These are phyloP conservation scores for Spodoptera littoralis DNA, from an alignment of 2,888 invertebrate genomes.

Conservation along the genomic window DNA sequence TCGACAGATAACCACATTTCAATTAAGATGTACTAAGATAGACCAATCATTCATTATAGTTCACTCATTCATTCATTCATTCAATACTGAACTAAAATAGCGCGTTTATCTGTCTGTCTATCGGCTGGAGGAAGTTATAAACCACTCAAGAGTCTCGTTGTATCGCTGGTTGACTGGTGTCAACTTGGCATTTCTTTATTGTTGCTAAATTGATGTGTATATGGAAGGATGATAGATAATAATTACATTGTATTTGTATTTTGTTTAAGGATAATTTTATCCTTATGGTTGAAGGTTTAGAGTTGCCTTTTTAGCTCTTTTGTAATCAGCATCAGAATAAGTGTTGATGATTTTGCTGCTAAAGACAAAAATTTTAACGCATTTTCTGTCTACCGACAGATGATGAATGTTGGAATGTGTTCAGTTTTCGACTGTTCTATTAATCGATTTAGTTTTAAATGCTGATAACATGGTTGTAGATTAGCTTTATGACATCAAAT, in stretches of 20 bases:
- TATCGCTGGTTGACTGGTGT: constrained; percentile 75
- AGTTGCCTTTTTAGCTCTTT: too few species aligned
- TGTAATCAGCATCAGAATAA: too few species aligned
- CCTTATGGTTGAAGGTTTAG: too few species aligned
- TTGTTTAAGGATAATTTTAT: too few species aligned
- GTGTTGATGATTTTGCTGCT: too few species aligned
- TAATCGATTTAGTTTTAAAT: too few species aligned
- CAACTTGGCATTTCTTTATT: constrained; percentile 71
- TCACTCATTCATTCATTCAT: constrained; percentile 73
- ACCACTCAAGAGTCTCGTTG: constrained; percentile 72
- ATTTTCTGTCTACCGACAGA: too few species aligned
- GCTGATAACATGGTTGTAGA: too few species aligned
- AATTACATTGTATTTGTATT: constrained; percentile 22
- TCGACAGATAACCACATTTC: constrained; percentile 31
- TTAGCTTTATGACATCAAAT: too few species aligned
- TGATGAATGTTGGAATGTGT: too few species aligned
- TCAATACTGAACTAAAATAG: constrained; percentile 69
- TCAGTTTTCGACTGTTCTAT: too few species aligned
- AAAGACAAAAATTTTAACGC: not conserved
- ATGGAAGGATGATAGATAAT: constrained; percentile 40
- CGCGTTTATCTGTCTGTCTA: constrained; percentile 72
- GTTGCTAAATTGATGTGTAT: constrained; percentile 49
- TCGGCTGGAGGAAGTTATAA: constrained; percentile 81
- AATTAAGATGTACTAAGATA: constrained; percentile 61
- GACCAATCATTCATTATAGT: constrained; percentile 71